phyloP scores from a whole-genome alignment of 2,888 invertebrate genomes.

The Diploptera punctata region DNA sequence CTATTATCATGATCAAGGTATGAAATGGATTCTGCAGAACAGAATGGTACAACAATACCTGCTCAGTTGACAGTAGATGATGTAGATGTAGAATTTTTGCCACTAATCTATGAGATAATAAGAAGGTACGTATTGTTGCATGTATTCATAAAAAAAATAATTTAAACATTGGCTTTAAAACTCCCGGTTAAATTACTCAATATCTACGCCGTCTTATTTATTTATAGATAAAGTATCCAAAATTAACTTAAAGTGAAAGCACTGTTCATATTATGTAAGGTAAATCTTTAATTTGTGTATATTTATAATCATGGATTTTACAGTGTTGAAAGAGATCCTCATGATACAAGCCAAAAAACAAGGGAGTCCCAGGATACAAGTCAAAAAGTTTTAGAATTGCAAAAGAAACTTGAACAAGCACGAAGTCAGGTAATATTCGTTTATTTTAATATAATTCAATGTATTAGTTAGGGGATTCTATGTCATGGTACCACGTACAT shows the following conservation, averaged over 20 bases:
- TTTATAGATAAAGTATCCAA: background rate
- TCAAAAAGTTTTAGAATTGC: conserved; percentile 85
- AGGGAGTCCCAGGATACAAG: conserved; percentile 88
- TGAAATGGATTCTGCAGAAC: conserved; percentile 40
- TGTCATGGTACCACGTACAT: too few species aligned
- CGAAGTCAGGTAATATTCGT: conserved; percentile 82
- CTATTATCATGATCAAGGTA: too few species aligned
- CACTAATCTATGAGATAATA: conserved; percentile 92
- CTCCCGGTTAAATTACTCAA: background rate
- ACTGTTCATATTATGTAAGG: background rate
- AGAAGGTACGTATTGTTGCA: conserved; percentile 68
- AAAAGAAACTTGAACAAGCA: conserved; percentile 86
- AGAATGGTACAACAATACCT: conserved; percentile 27
- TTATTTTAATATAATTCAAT: too few species aligned
- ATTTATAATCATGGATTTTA: too few species aligned
- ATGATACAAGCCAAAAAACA: conserved; percentile 83
- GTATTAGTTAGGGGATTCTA: too few species aligned
- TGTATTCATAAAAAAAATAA: background rate
- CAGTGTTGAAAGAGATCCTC: conserved; percentile 90
- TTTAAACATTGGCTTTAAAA: background rate
- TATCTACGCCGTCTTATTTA: too few species aligned
- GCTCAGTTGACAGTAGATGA: conserved; percentile 72
- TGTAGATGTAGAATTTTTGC: conserved; percentile 90
- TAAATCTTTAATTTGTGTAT: too few species aligned
- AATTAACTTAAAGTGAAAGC: background rate